These are phyloP conservation scores for Platyrinchus mystaceus DNA, from an alignment of 2,797 vertebrate genomes.

Conservation along the genomic window DNA sequence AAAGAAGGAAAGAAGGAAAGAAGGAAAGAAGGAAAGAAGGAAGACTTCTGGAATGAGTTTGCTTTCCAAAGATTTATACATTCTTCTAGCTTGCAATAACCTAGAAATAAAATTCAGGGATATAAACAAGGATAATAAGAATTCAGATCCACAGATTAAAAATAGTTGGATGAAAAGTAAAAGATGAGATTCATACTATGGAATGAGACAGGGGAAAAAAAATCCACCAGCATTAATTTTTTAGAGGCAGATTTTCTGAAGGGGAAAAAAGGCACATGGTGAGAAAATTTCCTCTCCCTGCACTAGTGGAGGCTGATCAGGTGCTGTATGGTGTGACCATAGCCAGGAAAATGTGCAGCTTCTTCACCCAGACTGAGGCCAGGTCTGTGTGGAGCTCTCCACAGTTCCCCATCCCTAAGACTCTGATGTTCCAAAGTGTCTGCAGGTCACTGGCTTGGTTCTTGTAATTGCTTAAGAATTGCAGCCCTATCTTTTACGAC, in stretches of 20 bases:
- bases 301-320: accelerated
- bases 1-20: too few species aligned
- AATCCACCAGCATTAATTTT: not conserved
- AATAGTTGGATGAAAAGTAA: not conserved
- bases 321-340: accelerated
- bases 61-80: not conserved
- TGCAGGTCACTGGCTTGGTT: not conserved
- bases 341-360: not conserved
- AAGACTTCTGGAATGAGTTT: not conserved
- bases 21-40: too few species aligned
- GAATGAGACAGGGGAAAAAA: not conserved
- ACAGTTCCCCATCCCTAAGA: not conserved
- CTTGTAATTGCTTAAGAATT: not conserved
- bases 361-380: not conserved
- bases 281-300: not conserved
- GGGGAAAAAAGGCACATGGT: not conserved
- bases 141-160: not conserved
- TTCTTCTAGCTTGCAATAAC: not conserved
- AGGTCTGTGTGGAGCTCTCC: not conserved
- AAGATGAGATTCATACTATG: not conserved
- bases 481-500: not conserved
- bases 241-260: not conserved
- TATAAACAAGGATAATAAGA: not conserved
- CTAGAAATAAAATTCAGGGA: not conserved
- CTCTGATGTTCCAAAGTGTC: not conserved